A percentile compares a stretch with the other conserved stretches of the same genome.
Conservation (phyloP, 2,888 invertebrate genomes). For the Aleiodes testaceus region DNA sequence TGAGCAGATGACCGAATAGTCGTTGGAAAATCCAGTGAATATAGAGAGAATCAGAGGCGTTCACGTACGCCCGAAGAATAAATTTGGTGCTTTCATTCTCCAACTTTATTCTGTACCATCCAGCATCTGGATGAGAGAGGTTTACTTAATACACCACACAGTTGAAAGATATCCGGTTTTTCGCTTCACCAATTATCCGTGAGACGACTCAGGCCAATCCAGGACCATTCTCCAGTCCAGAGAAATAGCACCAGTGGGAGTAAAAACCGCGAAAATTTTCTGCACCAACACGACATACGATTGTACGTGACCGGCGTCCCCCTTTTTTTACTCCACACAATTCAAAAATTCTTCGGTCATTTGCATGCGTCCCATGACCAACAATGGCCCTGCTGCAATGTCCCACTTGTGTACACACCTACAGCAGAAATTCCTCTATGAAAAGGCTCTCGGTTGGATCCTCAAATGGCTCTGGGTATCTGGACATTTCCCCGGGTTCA, state of each 20-base stretch:
- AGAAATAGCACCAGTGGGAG: not conserved
- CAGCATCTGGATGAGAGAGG: slow-evolving; percentile 19
- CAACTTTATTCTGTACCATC: not conserved
- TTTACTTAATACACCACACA: slow-evolving; percentile 14
- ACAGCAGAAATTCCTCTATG: not conserved
- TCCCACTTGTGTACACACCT: slow-evolving; percentile 7
- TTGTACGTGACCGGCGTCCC: slow-evolving; percentile 16
- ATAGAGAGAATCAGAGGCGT: slow-evolving; percentile 44
- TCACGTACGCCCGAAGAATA: slow-evolving; percentile 50
- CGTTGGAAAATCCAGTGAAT: slow-evolving; percentile 16
- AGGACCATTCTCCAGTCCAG: slow-evolving; percentile 4
- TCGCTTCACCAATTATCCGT: slow-evolving; percentile 55
- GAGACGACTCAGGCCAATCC: slow-evolving; percentile 29
- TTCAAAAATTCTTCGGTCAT: slow-evolving; percentile 23
- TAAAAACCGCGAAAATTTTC: slow-evolving; percentile 16
- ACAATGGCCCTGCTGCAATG: slow-evolving; percentile 18
- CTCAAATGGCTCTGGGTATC: not conserved
- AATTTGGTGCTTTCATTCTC: slow-evolving; percentile 42
- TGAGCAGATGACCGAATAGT: slow-evolving; percentile 11
- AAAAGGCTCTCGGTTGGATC: slow-evolving; percentile 20
- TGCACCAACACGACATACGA: slow-evolving; percentile 6
- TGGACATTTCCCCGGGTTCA: too few relatives aligned
- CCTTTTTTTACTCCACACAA: not conserved
- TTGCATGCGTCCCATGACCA: slow-evolving; percentile 10
- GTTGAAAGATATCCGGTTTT: slow-evolving; percentile 63